Conservation (phyloP, 2,113 vertebrate genomes). For the Hyperopisus bebe region DNA sequence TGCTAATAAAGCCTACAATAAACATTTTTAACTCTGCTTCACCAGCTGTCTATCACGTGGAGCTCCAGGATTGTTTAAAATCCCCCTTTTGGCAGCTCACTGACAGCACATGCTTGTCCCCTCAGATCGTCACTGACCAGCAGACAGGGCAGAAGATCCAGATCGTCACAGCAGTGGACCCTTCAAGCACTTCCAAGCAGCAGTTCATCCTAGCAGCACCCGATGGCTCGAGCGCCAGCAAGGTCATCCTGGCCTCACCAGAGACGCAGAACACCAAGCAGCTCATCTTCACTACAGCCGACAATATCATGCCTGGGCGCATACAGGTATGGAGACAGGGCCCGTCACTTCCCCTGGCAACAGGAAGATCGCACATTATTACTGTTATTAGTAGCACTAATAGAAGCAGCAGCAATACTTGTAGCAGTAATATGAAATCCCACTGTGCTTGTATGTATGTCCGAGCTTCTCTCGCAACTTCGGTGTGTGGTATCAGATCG, state of each 20-base stretch:
- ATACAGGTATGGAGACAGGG: conserved; percentile 73
- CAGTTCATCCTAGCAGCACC: conserved; percentile 91
- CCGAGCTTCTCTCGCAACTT: neutral
- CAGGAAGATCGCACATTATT: neutral
- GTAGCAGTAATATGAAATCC: neutral
- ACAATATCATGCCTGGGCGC: conserved; percentile 85
- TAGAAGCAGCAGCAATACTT: neutral
- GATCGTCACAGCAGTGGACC: conserved; percentile 89
- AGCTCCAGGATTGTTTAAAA: neutral
- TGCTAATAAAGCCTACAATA: neutral
- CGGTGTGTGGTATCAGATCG: conserved; percentile 66
- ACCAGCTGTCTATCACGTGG: neutral
- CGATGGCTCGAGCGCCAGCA: conserved; percentile 81
- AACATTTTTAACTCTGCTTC: neutral
- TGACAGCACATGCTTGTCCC: conserved; percentile 27
- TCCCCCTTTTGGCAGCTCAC: neutral
- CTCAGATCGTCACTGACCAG: conserved; percentile 94
- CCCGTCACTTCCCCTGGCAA: neutral
- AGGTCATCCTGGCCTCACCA: conserved; percentile 87
- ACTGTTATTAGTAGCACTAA: neutral
- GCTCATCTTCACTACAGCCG: conserved; percentile 88
- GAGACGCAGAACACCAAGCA: conserved; percentile 82
- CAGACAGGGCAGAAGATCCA: conserved; percentile 96
- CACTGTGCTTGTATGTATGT: neutral
- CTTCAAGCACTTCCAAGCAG: conserved; percentile 77